Conservation (phyloP, 2,113 vertebrate species). For the Notiomystis cincta region DNA sequence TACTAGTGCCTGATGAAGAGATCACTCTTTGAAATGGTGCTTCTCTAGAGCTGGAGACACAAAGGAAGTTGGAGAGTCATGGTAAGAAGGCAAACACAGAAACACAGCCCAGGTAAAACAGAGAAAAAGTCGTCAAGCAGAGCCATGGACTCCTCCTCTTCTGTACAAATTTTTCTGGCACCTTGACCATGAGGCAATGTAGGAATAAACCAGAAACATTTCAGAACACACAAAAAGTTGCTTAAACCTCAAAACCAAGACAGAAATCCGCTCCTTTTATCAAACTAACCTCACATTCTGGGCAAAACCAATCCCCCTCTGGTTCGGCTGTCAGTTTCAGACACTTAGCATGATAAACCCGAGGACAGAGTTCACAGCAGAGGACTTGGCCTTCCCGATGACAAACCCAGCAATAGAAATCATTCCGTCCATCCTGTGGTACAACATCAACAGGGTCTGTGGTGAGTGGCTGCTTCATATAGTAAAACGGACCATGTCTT, state of each 20-base stretch:
- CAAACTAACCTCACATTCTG: conserved; percentile 97
- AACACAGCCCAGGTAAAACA: neutral
- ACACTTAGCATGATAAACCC: conserved; percentile 99
- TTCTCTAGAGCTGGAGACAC: neutral
- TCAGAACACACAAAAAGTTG: neutral
- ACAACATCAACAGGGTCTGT: conserved; percentile 99
- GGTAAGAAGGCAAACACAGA: neutral
- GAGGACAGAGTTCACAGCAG: conserved; percentile 99
- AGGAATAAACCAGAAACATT: neutral
- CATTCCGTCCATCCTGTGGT: conserved; percentile 99
- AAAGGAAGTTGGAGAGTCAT: neutral
- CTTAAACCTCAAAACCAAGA: neutral
- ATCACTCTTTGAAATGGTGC: neutral
- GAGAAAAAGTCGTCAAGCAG: neutral
- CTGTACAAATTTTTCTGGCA: neutral
- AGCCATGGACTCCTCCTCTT: neutral
- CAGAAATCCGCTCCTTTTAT: neutral
- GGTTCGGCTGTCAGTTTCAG: conserved; percentile 99
- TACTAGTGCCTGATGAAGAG: neutral
- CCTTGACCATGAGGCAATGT: neutral
- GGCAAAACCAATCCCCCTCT: conserved; percentile 99
- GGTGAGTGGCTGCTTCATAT: conserved; percentile 99
- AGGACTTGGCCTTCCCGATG: conserved; percentile 99
- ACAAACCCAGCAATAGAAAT: conserved; percentile 99
- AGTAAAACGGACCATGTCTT: conserved; percentile 99